These are phyloP conservation scores for Mesopsocus fuscifrons DNA, from an alignment of 2,888 invertebrate genomes.

Conservation along the genomic window DNA sequence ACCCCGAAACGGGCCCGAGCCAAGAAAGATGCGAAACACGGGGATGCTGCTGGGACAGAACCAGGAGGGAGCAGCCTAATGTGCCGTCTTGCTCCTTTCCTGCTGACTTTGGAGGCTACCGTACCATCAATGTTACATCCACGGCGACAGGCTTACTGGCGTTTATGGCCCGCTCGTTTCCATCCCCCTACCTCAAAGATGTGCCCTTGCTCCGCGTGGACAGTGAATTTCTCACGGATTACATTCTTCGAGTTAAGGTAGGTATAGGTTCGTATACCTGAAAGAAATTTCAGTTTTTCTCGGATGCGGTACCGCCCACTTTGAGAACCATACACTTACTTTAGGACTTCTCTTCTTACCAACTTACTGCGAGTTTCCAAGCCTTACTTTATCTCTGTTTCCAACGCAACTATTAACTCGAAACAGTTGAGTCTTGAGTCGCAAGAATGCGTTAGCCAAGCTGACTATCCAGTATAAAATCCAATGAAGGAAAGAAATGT, in stretches of 20 bases:
- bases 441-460: too few relatives aligned
- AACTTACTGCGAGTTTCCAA: too few relatives aligned
- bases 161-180: not conserved
- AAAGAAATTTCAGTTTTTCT: too few relatives aligned
- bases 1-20: conserved; percentile 35
- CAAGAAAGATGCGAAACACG: conserved; percentile 36
- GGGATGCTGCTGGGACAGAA: conserved; percentile 47
- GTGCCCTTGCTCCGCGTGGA: not conserved
- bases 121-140: not conserved
- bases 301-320: too few relatives aligned
- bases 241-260: not conserved
- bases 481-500: too few relatives aligned
- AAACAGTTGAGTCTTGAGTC: too few relatives aligned
- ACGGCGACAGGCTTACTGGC: not conserved
- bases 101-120: not conserved
- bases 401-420: too few relatives aligned
- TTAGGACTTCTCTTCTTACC: too few relatives aligned
- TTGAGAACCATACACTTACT: too few relatives aligned
- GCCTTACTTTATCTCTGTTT: too few relatives aligned
- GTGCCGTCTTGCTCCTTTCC: not conserved
- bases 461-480: too few relatives aligned
- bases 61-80: conserved; percentile 27
- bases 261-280: too few relatives aligned
- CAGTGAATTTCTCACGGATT: not conserved
- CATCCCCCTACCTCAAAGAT: not conserved